phyloP scores from a whole-genome alignment of 2,888 invertebrate species.

The Lithosia quadra region DNA sequence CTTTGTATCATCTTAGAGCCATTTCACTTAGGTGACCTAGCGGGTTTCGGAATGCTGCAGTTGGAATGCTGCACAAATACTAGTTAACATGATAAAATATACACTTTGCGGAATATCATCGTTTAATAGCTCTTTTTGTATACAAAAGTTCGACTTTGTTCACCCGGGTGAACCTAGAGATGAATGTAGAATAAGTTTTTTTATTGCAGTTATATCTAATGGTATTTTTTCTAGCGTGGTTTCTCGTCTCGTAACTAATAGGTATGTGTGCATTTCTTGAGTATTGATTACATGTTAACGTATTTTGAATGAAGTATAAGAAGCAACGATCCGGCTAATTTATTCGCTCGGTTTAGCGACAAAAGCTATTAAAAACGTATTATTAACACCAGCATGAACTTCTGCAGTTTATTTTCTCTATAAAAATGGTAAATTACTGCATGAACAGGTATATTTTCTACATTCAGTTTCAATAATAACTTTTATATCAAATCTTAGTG shows the following conservation, averaged over 20 bases:
- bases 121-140: no score
- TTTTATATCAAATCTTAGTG: not conserved
- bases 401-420: constrained; percentile 5
- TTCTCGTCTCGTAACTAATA: not conserved
- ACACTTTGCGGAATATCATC: no score
- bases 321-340: constrained; percentile 15
- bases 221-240: not conserved
- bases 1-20: no score
- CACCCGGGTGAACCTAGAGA: no score
- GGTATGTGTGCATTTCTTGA: not conserved
- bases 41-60: no score
- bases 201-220: no score
- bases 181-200: no score
- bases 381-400: constrained; percentile 41
- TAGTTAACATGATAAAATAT: no score
- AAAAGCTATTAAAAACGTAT: constrained; percentile 50
- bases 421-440: not conserved
- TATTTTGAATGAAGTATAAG: constrained; percentile 8
- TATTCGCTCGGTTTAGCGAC: constrained; percentile 43
- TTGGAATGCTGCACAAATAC: no score
- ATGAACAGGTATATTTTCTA: not conserved
- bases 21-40: no score
- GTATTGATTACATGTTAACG: constrained; percentile 11
- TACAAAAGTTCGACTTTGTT: no score
- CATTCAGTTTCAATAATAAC: not conserved